phyloP scores from a whole-genome alignment of 1,140 invertebrate genomes.

The Diabrotica undecimpunctata region DNA sequence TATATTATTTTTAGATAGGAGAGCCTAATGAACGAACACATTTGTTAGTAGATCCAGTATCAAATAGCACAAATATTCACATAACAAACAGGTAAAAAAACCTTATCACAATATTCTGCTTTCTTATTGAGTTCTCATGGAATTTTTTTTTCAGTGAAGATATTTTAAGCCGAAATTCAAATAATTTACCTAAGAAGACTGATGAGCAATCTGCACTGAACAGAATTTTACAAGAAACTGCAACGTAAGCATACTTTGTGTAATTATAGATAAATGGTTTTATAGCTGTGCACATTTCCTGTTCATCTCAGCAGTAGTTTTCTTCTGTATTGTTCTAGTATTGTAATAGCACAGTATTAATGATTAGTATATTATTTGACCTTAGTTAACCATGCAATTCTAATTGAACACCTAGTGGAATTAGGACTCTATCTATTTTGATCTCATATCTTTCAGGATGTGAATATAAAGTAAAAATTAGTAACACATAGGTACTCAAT shows the following conservation, averaged over 20 bases:
- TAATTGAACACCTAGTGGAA: too few species aligned
- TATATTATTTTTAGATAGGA: conserved; percentile 48
- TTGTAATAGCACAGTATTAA: too few species aligned
- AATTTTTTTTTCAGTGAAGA: conserved; percentile 55
- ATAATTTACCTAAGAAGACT: conserved; percentile 69
- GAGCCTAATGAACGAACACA: conserved; percentile 66
- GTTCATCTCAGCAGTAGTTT: too few species aligned
- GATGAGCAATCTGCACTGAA: conserved; percentile 86
- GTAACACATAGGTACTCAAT: too few species aligned
- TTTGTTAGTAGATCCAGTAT: conserved; percentile 64
- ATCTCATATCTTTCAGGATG: too few species aligned
- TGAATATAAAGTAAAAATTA: too few species aligned
- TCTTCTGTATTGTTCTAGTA: too few species aligned
- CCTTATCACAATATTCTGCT: conserved; percentile 17
- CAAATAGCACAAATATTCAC: conserved; percentile 60
- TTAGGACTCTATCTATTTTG: too few species aligned
- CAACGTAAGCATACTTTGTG: conserved; percentile 61
- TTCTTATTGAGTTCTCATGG: conserved; percentile 15
- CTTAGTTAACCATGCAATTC: too few species aligned
- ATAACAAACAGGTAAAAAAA: conserved; percentile 53
- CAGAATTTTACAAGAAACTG: conserved; percentile 82
- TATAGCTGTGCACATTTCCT: too few species aligned
- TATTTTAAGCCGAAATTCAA: conserved; percentile 58
- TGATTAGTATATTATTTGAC: too few species aligned
- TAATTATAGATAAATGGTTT: too few species aligned